Conservation (phyloP, 1,140 invertebrate genomes). For the Tetramorium simillimum region DNA sequence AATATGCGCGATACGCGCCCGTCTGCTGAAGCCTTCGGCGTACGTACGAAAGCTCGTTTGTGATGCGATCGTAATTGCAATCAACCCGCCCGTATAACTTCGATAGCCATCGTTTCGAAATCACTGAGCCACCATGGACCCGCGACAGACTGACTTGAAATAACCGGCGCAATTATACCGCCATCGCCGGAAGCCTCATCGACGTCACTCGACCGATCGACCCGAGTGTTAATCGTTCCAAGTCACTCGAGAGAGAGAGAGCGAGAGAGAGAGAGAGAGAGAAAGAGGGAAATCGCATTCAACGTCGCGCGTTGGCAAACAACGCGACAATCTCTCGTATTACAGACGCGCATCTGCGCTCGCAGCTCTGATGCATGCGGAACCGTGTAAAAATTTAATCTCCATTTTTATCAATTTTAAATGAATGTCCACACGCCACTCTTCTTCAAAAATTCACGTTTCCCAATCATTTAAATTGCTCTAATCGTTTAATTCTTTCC, state of each 20-base stretch:
- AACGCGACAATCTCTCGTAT: constrained; percentile 37
- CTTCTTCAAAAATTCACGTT: background rate
- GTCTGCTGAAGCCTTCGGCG: constrained; percentile 31
- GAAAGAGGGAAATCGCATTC: constrained; percentile 36
- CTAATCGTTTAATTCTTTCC: background rate
- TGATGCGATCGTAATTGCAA: constrained; percentile 54
- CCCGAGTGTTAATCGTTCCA: constrained; percentile 61
- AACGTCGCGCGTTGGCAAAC: constrained; percentile 50
- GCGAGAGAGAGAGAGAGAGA: background rate
- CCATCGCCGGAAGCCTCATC: constrained; percentile 45
- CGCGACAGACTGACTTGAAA: constrained; percentile 56
- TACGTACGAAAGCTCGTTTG: constrained; percentile 44
- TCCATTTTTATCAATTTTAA: background rate
- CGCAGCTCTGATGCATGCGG: background rate
- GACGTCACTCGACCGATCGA: constrained; percentile 55
- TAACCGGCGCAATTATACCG: constrained; percentile 60
- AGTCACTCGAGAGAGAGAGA: constrained; percentile 40
- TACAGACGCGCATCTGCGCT: background rate
- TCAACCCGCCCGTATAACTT: constrained; percentile 53
- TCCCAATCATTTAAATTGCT: background rate
- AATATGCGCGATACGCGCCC: constrained; percentile 47
- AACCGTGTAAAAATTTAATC: constrained; percentile 8
- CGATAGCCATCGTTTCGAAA: constrained; percentile 62
- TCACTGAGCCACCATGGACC: constrained; percentile 34
- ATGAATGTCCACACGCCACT: background rate